Conservation (phyloP, 2,113 vertebrate genomes). For the Fulica atra region DNA sequence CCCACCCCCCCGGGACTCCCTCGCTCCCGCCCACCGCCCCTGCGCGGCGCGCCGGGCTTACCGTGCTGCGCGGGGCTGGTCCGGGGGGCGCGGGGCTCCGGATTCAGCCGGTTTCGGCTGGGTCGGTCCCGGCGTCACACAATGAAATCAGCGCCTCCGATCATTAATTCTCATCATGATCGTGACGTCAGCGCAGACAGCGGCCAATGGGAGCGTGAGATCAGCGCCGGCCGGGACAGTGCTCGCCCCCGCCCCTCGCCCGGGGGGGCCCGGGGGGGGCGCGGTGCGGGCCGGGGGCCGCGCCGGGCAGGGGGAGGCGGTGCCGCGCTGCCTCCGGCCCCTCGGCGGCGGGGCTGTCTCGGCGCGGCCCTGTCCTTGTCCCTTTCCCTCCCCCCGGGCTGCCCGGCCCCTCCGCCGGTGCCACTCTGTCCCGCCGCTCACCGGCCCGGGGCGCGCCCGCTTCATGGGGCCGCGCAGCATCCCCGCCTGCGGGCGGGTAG, state of each 20-base stretch:
- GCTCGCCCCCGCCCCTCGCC: conserved; percentile 62
- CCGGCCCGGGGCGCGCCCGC: not conserved
- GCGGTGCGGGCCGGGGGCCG: not conserved
- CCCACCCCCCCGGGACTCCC: not conserved
- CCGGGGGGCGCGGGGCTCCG: conserved; percentile 15
- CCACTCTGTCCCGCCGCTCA: too few species aligned
- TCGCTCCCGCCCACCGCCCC: not conserved
- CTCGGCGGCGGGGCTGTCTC: too few species aligned
- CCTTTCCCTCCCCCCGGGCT: not conserved
- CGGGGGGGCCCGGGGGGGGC: not conserved
- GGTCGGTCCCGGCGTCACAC: conserved; percentile 88
- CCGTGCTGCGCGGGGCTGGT: conserved; percentile 4
- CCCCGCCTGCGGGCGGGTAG: not conserved
- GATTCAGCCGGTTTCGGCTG: conserved; percentile 90
- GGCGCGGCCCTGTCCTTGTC: too few species aligned
- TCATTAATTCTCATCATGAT: conserved; percentile 99
- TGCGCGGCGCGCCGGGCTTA: conserved; percentile 3
- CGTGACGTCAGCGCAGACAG: conserved; percentile 91
- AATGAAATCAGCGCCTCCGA: conserved; percentile 98
- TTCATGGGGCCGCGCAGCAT: rapidly evolving
- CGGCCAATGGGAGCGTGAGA: conserved; percentile 85
- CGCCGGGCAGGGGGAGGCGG: not conserved
- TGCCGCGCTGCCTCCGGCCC: not conserved
- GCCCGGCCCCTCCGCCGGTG: not conserved
- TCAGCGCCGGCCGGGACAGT: conserved; percentile 79